A percentile compares a stretch with the other conserved stretches of the same genome.
Evolutionary conservation across 1,140 invertebrate genomes (phyloP).

Genomic region (Venturia canescens): DNA sequence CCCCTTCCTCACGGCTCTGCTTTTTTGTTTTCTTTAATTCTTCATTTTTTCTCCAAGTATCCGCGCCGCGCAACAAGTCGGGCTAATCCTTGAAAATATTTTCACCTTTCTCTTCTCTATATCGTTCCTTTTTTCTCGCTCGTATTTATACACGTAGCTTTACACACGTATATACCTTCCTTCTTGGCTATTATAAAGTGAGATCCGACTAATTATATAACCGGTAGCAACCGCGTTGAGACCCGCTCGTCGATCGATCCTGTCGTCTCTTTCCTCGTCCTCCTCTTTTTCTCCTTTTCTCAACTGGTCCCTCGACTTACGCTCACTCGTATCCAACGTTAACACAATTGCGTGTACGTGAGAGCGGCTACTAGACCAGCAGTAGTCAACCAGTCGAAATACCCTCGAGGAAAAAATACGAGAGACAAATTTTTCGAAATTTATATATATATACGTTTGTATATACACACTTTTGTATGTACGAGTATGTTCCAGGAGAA

Average conservation of each 20-base stretch:
- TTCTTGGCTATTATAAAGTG: constrained; percentile 32
- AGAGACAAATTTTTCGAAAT: constrained; percentile 19
- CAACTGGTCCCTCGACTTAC: background rate
- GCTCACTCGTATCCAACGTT: background rate
- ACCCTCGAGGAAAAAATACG: constrained; percentile 9
- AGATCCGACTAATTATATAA: constrained; percentile 52
- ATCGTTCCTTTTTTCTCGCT: background rate
- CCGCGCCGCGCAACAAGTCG: background rate
- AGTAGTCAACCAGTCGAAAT: constrained; percentile 6
- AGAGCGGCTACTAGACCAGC: constrained; percentile 18
- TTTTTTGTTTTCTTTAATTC: background rate
- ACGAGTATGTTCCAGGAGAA: constrained; percentile 46
- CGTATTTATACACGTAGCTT: background rate
- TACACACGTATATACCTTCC: constrained; percentile 1
- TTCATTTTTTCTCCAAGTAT: background rate
- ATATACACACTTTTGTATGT: too few species aligned
- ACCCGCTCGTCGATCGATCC: constrained; percentile 14
- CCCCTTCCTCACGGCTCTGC: too few species aligned
- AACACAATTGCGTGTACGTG: background rate
- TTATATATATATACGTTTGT: background rate
- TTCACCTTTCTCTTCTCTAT: background rate
- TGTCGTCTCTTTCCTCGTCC: constrained; percentile 7
- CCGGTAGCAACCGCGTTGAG: constrained; percentile 42
- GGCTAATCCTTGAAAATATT: constrained; percentile 44
- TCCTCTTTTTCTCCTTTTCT: background rate